These are phyloP conservation scores for Ciconia stormi DNA, from an alignment of 2,113 vertebrate genomes.

Conservation along the genomic window DNA sequence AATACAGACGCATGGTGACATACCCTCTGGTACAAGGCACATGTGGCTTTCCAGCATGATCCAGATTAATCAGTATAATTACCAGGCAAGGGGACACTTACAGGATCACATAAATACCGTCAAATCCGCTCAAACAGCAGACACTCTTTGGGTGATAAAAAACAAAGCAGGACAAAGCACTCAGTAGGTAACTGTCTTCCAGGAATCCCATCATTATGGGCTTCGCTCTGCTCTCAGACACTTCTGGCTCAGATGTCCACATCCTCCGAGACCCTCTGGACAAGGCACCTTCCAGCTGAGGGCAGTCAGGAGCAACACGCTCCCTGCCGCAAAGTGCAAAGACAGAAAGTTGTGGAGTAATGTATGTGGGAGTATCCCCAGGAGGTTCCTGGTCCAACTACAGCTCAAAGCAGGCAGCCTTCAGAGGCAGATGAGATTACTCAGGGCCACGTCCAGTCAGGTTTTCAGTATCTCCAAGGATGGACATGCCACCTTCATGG, in stretches of 20 bases:
- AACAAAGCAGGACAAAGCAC: slow-evolving; percentile 15
- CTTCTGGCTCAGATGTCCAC: background rate
- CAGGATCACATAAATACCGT: slow-evolving; percentile 5
- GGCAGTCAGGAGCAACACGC: background rate
- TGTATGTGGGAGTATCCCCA: background rate
- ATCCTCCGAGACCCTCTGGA: background rate
- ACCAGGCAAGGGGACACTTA: slow-evolving; percentile 34
- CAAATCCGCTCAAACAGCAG: background rate
- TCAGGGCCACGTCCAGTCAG: background rate
- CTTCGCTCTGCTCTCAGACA: background rate
- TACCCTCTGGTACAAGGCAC: slow-evolving; percentile 20
- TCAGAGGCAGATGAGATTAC: background rate
- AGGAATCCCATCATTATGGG: background rate
- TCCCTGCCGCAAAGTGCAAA: background rate
- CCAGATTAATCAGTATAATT: slow-evolving; percentile 59
- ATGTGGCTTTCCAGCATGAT: slow-evolving; percentile 35
- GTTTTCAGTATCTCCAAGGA: background rate
- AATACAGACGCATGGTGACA: background rate
- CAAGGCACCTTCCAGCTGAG: background rate
- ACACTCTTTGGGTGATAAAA: background rate
- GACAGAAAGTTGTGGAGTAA: background rate
- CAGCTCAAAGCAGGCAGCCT: background rate
- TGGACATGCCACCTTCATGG: background rate
- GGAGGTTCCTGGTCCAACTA: background rate
- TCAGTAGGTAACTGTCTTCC: background rate